These are phyloP conservation scores for Papilio aristodemus DNA, from an alignment of 1,140 invertebrate species.

Conservation along the genomic window DNA sequence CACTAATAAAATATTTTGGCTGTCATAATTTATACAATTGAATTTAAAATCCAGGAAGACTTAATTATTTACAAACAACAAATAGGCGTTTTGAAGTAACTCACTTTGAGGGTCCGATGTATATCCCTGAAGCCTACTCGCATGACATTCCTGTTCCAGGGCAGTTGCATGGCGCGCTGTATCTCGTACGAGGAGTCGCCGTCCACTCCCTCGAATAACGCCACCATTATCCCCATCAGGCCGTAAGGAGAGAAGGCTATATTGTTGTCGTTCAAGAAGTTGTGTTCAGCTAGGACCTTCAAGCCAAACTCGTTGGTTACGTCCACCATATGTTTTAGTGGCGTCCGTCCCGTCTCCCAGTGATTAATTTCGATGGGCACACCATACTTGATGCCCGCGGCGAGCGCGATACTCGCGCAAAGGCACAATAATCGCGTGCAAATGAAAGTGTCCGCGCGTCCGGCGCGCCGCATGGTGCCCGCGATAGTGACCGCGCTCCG, in stretches of 20 bases:
- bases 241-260: constrained; percentile 92
- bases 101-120: constrained; percentile 87
- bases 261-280: constrained; percentile 86
- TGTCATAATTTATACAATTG: too few species aligned
- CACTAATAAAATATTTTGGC: too few species aligned
- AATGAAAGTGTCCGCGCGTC: constrained; percentile 46
- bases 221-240: constrained; percentile 87
- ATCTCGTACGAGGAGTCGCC: constrained; percentile 86
- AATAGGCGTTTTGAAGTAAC: constrained; percentile 40
- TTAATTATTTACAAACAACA: constrained; percentile 30
- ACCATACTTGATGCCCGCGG: constrained; percentile 50
- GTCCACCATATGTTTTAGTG: constrained; percentile 88
- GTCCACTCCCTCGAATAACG: constrained; percentile 87
- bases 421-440: constrained; percentile 43
- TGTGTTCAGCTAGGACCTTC: constrained; percentile 85
- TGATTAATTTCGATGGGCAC: constrained; percentile 70
- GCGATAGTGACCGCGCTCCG: constrained; percentile 57
- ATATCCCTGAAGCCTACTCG: constrained; percentile 90
- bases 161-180: constrained; percentile 83
- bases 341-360: constrained; percentile 74
- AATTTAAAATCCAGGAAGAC: too few species aligned
- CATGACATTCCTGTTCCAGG: constrained; percentile 85
- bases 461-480: constrained; percentile 55
- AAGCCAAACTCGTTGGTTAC: constrained; percentile 88
- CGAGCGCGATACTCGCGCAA: constrained; percentile 39